Evolutionary conservation across 2,113 vertebrate species (phyloP).

Genomic region (Proteles cristata): DNA sequence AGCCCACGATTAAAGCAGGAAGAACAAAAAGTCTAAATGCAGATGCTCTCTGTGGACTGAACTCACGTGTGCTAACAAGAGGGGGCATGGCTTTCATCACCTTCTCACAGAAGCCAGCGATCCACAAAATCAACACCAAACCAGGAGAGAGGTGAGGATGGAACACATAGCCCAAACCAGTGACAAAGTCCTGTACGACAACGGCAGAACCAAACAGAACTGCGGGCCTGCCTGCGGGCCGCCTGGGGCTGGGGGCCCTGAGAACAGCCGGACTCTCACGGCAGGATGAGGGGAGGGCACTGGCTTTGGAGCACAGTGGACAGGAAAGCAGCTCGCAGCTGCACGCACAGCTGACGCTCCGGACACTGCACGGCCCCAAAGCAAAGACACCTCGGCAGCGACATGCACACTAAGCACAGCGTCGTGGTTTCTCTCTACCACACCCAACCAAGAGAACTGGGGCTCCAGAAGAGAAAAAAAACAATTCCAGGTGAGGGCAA

Average conservation of each 20-base stretch:
- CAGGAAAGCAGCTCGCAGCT: background rate
- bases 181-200: background rate
- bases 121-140: too few species aligned
- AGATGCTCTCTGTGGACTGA: background rate
- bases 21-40: background rate
- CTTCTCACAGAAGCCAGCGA: background rate
- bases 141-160: background rate
- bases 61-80: background rate
- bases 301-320: accelerated
- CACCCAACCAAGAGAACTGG: background rate
- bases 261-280: background rate
- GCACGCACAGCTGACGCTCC: background rate
- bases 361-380: background rate
- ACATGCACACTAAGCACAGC: background rate
- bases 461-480: background rate
- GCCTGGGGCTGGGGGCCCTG: background rate
- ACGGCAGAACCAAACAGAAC: background rate
- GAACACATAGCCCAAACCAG: background rate
- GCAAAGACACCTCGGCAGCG: background rate
- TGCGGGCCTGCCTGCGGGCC: background rate
- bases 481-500: accelerated
- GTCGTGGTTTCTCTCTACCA: background rate
- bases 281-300: background rate
- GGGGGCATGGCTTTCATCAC: background rate
- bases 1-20: background rate